Conservation (phyloP, 2,888 invertebrate species). For the Monopis laevigella region DNA sequence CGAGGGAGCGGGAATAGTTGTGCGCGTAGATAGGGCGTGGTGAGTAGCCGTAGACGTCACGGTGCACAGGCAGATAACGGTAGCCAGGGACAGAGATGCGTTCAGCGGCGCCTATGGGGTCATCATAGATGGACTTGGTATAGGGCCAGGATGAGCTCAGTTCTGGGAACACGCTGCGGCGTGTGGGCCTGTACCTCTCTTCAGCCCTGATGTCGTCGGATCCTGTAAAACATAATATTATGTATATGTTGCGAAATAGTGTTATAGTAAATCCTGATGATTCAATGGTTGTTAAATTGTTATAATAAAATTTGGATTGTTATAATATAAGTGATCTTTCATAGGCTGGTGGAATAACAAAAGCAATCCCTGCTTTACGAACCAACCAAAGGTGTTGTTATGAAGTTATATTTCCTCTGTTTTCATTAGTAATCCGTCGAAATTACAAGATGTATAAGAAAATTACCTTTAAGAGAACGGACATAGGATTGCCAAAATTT, state of each 20-base stretch:
- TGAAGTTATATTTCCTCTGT: too few species aligned
- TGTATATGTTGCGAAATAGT: neutral
- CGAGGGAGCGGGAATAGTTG: conserved; percentile 79
- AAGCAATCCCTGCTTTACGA: too few species aligned
- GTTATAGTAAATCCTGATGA: neutral
- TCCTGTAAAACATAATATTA: conserved; percentile 61
- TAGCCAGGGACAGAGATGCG: conserved; percentile 89
- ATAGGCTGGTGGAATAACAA: too few species aligned
- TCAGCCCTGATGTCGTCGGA: conserved; percentile 92
- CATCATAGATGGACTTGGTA: conserved; percentile 89
- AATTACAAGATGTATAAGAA: conserved; percentile 1
- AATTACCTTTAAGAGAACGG: conserved; percentile 86
- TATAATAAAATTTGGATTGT: neutral
- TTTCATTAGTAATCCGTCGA: neutral
- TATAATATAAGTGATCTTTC: too few species aligned
- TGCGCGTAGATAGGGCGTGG: conserved; percentile 88
- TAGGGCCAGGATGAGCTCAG: conserved; percentile 78
- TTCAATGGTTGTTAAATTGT: neutral
- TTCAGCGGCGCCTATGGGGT: conserved; percentile 81
- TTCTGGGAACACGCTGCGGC: conserved; percentile 81
- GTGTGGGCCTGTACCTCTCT: conserved; percentile 77
- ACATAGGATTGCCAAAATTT: conserved; percentile 95
- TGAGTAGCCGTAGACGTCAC: conserved; percentile 90
- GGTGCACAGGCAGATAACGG: conserved; percentile 90
- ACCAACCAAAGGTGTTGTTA: too few species aligned